Percentiles rank a stretch among this genome's conserved stretches.
phyloP scores from a whole-genome alignment of 2,888 invertebrate species.

The Idaea biselata region DNA sequence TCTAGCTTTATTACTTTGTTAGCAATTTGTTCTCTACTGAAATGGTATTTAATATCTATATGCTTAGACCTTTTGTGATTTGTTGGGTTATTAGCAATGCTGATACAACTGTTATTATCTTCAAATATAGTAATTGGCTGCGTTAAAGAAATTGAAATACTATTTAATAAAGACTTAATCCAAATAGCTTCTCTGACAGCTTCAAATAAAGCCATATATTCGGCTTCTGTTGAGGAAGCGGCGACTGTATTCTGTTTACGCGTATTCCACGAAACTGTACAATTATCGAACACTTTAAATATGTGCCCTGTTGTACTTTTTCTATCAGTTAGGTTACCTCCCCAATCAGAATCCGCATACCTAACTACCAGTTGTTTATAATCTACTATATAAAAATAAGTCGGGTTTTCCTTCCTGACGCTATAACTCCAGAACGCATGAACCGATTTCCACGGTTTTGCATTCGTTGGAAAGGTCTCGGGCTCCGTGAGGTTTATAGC shows the following conservation, averaged over 20 bases:
- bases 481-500: no score
- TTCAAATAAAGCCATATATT: slow-evolving; percentile 12
- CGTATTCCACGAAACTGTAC: slow-evolving; percentile 12
- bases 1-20: slow-evolving; percentile 10
- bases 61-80: slow-evolving; percentile 4
- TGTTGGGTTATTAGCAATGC: slow-evolving; percentile 9
- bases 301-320: slow-evolving; percentile 16
- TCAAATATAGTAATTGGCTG: slow-evolving; percentile 4
- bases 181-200: slow-evolving; percentile 9
- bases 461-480: no score
- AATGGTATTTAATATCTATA: slow-evolving; percentile 7
- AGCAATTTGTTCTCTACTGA: slow-evolving; percentile 5
- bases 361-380: slow-evolving; percentile 5
- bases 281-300: slow-evolving; percentile 14
- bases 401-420: no score
- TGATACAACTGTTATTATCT: slow-evolving; percentile 7
- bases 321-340: slow-evolving; percentile 11
- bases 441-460: no score
- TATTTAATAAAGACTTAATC: slow-evolving; percentile 4
- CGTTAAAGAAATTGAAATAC: slow-evolving; percentile 1
- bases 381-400: no score
- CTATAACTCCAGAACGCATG: no score
- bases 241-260: slow-evolving; percentile 13
- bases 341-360: slow-evolving; percentile 14
- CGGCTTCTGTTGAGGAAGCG: slow-evolving; percentile 5